phyloP scores from a whole-genome alignment of 2,888 invertebrate genomes.

The Melipona beecheii region DNA sequence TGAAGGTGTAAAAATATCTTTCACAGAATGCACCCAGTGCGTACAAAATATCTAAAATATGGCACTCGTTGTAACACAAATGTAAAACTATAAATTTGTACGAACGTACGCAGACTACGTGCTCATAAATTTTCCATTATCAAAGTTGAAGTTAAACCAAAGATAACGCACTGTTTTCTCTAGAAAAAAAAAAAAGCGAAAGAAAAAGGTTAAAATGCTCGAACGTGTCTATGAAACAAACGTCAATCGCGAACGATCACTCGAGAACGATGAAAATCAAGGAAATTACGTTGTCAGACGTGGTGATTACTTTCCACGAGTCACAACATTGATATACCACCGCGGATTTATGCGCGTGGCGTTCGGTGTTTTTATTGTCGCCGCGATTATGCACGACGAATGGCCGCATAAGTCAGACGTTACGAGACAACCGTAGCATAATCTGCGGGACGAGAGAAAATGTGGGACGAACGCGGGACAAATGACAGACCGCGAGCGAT shows the following conservation, averaged over 20 bases:
- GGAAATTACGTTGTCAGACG: conserved; percentile 22
- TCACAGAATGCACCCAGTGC: no score
- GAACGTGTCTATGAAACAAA: no score
- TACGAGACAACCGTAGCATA: conserved; percentile 58
- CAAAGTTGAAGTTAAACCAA: no score
- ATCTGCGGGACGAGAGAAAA: conserved; percentile 43
- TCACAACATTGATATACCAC: conserved; percentile 46
- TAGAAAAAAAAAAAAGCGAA: no score
- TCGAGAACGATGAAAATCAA: conserved; percentile 18
- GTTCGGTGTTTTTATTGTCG: conserved; percentile 59
- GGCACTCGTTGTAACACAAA: no score
- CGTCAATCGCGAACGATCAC: not conserved
- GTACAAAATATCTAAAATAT: no score
- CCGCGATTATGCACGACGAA: conserved; percentile 33
- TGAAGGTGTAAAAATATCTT: no score
- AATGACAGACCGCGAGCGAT: conserved; percentile 23
- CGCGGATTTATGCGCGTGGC: conserved; percentile 53
- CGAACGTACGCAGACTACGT: no score
- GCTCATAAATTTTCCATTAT: no score
- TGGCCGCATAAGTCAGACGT: conserved; percentile 59
- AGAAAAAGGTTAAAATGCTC: no score
- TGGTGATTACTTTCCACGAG: not conserved
- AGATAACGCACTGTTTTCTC: no score
- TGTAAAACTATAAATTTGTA: no score
- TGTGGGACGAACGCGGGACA: conserved; percentile 22